Evolutionary conservation across 1,140 invertebrate genomes (phyloP).

Genomic region (Doryteuthis pealeii): DNA sequence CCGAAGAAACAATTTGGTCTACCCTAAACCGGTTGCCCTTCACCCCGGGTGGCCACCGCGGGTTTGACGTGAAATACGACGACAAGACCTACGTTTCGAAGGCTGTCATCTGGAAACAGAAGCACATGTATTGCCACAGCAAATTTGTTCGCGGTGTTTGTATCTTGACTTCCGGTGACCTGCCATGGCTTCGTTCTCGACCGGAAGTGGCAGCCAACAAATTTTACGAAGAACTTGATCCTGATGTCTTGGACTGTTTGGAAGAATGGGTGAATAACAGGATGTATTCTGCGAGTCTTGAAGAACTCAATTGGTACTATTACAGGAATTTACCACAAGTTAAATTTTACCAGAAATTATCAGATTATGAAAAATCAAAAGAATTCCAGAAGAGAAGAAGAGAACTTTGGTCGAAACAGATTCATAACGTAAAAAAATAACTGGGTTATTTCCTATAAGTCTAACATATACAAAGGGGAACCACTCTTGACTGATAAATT

Average conservation of each 20-base stretch:
- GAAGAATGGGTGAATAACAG: slow-evolving; percentile 35
- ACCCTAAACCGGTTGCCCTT: slow-evolving; percentile 33
- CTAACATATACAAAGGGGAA: too few species aligned
- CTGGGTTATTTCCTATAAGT: too few species aligned
- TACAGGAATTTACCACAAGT: too few species aligned
- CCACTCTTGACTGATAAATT: too few species aligned
- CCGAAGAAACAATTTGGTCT: slow-evolving; percentile 41
- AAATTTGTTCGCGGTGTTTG: slow-evolving; percentile 38
- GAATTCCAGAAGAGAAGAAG: too few species aligned
- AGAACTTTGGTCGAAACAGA: too few species aligned
- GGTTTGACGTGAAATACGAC: slow-evolving; percentile 16
- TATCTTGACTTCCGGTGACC: slow-evolving; percentile 44
- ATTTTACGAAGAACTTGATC: slow-evolving; percentile 43
- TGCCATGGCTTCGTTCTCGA: slow-evolving; percentile 35
- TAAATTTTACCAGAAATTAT: slow-evolving; percentile 24
- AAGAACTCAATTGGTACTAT: slow-evolving; percentile 25
- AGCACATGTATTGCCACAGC: slow-evolving; percentile 26
- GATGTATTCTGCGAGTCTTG: slow-evolving; percentile 12
- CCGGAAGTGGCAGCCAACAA: slow-evolving; percentile 54
- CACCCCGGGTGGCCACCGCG: slow-evolving; percentile 36
- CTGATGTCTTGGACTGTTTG: too few species aligned
- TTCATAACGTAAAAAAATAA: too few species aligned
- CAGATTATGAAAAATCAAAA: too few species aligned
- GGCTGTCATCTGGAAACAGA: slow-evolving; percentile 26
- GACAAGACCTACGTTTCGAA: slow-evolving; percentile 8